Conservation (phyloP, 2,888 invertebrate genomes). For the Noctua janthina region DNA sequence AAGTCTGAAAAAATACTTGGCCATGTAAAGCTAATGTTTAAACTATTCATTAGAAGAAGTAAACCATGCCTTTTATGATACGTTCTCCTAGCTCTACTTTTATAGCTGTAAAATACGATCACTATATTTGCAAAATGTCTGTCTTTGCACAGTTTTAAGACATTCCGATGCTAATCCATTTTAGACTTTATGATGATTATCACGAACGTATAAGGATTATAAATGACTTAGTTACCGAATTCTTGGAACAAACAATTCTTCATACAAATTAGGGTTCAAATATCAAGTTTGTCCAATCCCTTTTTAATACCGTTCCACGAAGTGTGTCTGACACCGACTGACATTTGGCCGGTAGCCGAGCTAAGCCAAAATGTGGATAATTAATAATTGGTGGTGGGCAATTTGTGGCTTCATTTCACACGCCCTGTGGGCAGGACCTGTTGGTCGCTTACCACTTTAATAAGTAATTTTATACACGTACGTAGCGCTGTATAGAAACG, state of each 20-base stretch:
- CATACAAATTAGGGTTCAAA: slow-evolving; percentile 32
- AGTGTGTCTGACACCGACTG: slow-evolving; percentile 43
- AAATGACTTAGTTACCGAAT: slow-evolving; percentile 54
- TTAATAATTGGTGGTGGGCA: slow-evolving; percentile 74
- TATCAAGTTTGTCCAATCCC: slow-evolving; percentile 22
- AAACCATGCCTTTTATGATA: slow-evolving; percentile 53
- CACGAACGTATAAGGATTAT: slow-evolving; percentile 58
- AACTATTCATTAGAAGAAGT: slow-evolving; percentile 47
- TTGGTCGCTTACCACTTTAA: slow-evolving; percentile 66
- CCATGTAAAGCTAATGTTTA: slow-evolving; percentile 13
- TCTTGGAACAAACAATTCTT: slow-evolving; percentile 57
- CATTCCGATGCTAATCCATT: slow-evolving; percentile 68
- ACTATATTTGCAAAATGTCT: slow-evolving; percentile 47
- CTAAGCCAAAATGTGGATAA: slow-evolving; percentile 67
- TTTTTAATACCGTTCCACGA: slow-evolving; percentile 45
- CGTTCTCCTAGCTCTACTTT: slow-evolving; percentile 36
- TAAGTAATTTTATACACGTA: slow-evolving; percentile 50
- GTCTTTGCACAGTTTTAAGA: slow-evolving; percentile 55
- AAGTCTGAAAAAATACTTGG: slow-evolving; percentile 14
- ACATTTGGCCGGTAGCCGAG: slow-evolving; percentile 69
- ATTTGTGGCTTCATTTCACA: slow-evolving; percentile 74
- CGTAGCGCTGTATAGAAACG: slow-evolving; percentile 23
- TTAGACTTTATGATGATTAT: slow-evolving; percentile 60
- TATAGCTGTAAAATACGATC: slow-evolving; percentile 57
- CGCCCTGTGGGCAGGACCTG: slow-evolving; percentile 70